Conservation (phyloP, 2,113 vertebrate species). For the Colius striatus region DNA sequence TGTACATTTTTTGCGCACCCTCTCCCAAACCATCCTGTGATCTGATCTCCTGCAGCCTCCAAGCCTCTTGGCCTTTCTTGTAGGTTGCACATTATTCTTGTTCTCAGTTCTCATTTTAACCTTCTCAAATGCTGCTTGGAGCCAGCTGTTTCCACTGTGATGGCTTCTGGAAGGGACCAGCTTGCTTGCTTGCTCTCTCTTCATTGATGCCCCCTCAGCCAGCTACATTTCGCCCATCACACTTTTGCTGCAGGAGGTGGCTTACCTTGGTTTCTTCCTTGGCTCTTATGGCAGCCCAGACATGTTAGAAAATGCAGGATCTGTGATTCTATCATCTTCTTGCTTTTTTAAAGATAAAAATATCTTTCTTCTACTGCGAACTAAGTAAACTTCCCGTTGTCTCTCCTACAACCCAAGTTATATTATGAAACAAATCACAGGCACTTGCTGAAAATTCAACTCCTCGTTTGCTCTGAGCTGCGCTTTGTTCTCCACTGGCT, state of each 20-base stretch:
- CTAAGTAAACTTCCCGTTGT: neutral
- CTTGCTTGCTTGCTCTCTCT: neutral
- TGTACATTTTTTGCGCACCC: neutral
- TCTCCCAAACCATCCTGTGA: neutral
- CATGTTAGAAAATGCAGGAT: neutral
- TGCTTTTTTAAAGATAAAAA: neutral
- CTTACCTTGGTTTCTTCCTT: neutral
- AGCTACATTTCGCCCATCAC: neutral
- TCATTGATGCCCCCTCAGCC: neutral
- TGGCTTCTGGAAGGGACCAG: neutral
- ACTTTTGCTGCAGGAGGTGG: rapidly evolving
- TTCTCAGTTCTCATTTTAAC: neutral
- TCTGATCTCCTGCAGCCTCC: neutral
- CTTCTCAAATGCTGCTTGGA: neutral
- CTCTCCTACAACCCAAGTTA: neutral
- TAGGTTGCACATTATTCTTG: neutral
- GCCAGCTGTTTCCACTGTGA: neutral
- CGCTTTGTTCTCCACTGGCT: neutral
- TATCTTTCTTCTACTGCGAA: neutral
- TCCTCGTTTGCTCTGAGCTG: neutral
- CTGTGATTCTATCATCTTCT: neutral
- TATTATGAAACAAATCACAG: neutral
- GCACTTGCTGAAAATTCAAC: neutral
- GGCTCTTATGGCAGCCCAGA: neutral
- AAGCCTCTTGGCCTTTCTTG: neutral